Conservation (phyloP, 2,797 vertebrate genomes). For the Oreortyx pictus region DNA sequence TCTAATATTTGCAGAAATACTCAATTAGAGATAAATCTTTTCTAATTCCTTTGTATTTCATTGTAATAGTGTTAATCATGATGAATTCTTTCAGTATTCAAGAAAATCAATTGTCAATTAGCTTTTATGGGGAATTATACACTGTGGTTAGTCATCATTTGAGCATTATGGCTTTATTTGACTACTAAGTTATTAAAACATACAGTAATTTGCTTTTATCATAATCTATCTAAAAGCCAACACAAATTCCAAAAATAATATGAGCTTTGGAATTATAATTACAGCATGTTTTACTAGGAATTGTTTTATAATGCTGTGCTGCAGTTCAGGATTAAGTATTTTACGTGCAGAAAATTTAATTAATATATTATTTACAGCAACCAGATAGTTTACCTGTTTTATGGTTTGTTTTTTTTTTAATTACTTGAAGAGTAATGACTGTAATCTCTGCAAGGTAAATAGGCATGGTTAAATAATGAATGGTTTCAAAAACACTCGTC, state of each 20-base stretch:
- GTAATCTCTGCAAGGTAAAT: not conserved
- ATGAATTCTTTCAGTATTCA: conserved; percentile 75
- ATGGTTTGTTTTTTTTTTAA: not conserved
- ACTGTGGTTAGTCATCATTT: conserved; percentile 59
- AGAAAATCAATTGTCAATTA: conserved; percentile 77
- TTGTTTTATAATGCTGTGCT: conserved; percentile 27
- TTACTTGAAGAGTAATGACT: conserved; percentile 45
- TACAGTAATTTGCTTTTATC: conserved; percentile 76
- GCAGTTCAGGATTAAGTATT: conserved; percentile 65
- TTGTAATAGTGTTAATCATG: conserved; percentile 59
- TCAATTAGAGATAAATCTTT: conserved; percentile 70
- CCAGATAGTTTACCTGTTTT: conserved; percentile 14
- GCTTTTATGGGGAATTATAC: conserved; percentile 71
- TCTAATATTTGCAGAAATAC: conserved; percentile 65
- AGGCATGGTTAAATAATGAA: conserved; percentile 28
- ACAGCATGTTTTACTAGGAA: conserved; percentile 60
- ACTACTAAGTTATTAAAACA: conserved; percentile 72
- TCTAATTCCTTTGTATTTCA: conserved; percentile 72
- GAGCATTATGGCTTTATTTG: conserved; percentile 63
- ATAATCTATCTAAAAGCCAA: conserved; percentile 70
- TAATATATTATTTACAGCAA: conserved; percentile 61
- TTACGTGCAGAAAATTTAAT: conserved; percentile 64
- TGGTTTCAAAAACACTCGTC: not conserved
- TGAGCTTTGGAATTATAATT: conserved; percentile 68
- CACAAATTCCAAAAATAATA: conserved; percentile 67